Base-by-base conservation (phyloP, 2,113 vertebrate genomes). In the Paramormyrops kingsleyae region DNA sequence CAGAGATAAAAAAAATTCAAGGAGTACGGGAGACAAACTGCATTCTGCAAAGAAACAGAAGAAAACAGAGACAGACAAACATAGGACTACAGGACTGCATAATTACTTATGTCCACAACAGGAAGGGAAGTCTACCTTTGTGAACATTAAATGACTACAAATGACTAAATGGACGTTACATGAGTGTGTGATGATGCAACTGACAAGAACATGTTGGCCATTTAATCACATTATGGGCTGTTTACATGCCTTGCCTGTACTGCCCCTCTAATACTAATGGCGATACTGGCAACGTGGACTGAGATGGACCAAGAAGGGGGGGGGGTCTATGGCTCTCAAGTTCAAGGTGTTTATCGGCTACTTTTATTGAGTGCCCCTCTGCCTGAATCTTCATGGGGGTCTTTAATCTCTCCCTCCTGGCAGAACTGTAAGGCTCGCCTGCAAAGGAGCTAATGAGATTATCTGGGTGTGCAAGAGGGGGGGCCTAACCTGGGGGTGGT, bases 261-360 rank as follows among this genome's bases (percentile, higher is more conserved):
- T 70, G 27, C 3, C 27, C 62, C 62, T 70, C 62, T 27, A 70
- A 31, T 27, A 70, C 62, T 13, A 31, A 31, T 70, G 62, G n/a
- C 13, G 10, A 70, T 31, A 27, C 27, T 70, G n/a, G 39, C 35
- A 80, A 5, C 10, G 10, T 39, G 74, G 50, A n/a, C 24, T 44
- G 44, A 31, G n/a, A 27, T 50, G n/a, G 47, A 24, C n/a, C 10
- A 4, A 49, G 66, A 39, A 19, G 1, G 66, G 15, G 24, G 31
- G 66, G 31, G 5, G 13, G 52, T 56, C 53, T 56, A 56, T 21
- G 53, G 13, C 31, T 15, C 74, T 50, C n/a, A 56, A 84, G 49
- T 89, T 52, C 31, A 39, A 83, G 88, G 88, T 89, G 88, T 89
- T 89, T 89, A 89, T 83, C 88, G 42, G 77, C 74, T 77, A 56